Percentiles rank a stretch among this genome's conserved stretches.
Conservation (phyloP, 2,113 vertebrate genomes). For the Phoxinus phoxinus region DNA sequence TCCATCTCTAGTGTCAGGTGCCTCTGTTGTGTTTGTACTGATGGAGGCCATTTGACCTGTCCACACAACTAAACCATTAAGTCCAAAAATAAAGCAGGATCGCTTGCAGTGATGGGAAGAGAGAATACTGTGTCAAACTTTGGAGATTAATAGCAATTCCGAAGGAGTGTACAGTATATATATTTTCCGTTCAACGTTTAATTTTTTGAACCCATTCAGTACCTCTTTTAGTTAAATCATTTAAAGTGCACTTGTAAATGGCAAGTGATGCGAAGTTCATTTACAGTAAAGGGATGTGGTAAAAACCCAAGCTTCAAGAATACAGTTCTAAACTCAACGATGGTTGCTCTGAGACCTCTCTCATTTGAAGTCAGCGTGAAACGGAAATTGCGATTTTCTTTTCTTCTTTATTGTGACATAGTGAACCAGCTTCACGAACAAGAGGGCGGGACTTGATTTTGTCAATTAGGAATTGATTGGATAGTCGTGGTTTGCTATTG, state of each 20-base stretch:
- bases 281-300: neutral
- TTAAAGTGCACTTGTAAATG: neutral
- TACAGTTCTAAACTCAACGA: neutral
- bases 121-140: neutral
- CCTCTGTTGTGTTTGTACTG: conserved; percentile 44
- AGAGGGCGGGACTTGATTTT: too few species aligned
- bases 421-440: too few species aligned
- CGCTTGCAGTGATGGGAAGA: neutral
- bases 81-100: conserved; percentile 3
- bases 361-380: neutral
- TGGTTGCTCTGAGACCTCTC: neutral
- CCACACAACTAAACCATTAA: conserved; percentile 26
- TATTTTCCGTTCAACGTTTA: too few species aligned
- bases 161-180: too few species aligned
- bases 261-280: neutral
- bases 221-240: too few species aligned
- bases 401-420: too few species aligned
- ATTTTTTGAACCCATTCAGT: too few species aligned
- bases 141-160: neutral
- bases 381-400: too few species aligned
- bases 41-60: conserved; percentile 34
- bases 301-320: neutral
- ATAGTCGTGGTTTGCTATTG: too few species aligned
- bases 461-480: too few species aligned
- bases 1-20: conserved; percentile 47